These are phyloP conservation scores for Polylopha cassiicola DNA, from an alignment of 2,888 invertebrate species.

Conservation along the genomic window DNA sequence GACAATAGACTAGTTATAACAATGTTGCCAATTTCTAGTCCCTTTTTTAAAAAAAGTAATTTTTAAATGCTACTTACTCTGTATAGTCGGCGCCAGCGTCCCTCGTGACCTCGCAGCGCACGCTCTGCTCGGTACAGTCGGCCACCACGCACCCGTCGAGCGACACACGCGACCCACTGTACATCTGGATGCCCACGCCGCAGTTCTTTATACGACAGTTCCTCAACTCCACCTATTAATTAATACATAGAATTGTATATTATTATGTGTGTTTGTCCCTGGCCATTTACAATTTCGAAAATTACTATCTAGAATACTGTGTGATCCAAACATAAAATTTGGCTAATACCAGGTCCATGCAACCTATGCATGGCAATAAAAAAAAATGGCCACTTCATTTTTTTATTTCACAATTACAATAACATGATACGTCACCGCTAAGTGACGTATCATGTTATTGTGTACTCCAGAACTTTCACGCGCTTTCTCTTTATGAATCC, in stretches of 20 bases:
- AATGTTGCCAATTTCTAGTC: background rate
- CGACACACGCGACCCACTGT: constrained; percentile 49
- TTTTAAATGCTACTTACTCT: constrained; percentile 36
- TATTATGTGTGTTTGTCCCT: no score
- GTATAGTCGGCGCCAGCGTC: constrained; percentile 24
- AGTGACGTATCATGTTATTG: no score
- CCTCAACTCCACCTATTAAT: constrained; percentile 54
- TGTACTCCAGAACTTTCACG: no score
- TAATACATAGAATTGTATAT: background rate
- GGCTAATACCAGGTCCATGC: no score
- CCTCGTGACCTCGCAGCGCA: constrained; percentile 54
- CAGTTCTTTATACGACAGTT: constrained; percentile 58
- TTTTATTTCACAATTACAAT: no score
- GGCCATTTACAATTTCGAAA: background rate
- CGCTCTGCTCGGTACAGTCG: constrained; percentile 52
- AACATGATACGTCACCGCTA: no score
- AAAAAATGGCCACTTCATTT: no score
- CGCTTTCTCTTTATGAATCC: no score
- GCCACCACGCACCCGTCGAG: constrained; percentile 40
- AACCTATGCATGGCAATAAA: no score
- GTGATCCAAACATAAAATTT: no score
- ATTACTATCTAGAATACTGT: no score
- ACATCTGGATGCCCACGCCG: constrained; percentile 71
- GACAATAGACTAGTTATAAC: background rate
- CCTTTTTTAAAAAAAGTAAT: background rate